phyloP scores from a whole-genome alignment of 2,888 invertebrate genomes.

The Andrena bucephala region DNA sequence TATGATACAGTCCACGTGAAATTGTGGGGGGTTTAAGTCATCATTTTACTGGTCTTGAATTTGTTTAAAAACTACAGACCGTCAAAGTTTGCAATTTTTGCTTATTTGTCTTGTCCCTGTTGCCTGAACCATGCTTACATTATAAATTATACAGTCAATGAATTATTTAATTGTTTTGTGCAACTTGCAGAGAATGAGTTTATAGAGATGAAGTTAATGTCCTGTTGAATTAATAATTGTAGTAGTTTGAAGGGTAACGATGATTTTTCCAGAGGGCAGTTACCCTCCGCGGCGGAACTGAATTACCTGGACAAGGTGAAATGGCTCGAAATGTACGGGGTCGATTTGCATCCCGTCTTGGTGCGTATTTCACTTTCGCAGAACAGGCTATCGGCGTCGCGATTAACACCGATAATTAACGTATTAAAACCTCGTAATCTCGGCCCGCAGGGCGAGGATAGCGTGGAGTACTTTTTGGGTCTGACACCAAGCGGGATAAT shows the following conservation, averaged over 20 bases:
- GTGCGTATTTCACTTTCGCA: slow-evolving; percentile 86
- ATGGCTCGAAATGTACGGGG: slow-evolving; percentile 99
- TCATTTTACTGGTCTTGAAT: too few species aligned
- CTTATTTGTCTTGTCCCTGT: too few species aligned
- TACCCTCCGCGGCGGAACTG: slow-evolving; percentile 96
- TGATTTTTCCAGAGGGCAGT: slow-evolving; percentile 90
- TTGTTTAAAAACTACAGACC: too few species aligned
- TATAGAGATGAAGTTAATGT: not conserved
- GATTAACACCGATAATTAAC: slow-evolving; percentile 34
- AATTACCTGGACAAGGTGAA: slow-evolving; percentile 98
- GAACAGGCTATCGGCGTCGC: not conserved
- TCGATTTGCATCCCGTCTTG: slow-evolving; percentile 98
- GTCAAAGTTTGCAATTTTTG: too few species aligned
- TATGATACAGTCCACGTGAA: too few species aligned
- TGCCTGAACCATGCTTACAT: too few species aligned
- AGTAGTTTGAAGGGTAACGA: slow-evolving; percentile 13
- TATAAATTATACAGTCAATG: not conserved
- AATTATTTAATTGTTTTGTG: not conserved
- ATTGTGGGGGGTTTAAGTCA: too few species aligned
- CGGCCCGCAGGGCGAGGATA: slow-evolving; percentile 94
- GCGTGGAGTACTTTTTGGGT: slow-evolving; percentile 97
- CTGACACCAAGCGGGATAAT: slow-evolving; percentile 98
- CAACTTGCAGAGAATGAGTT: not conserved
- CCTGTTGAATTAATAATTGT: not conserved
- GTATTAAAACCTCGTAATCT: slow-evolving; percentile 24